Base-by-base conservation (phyloP, 2,888 invertebrate species). In the Melitaea athalia region DNA sequence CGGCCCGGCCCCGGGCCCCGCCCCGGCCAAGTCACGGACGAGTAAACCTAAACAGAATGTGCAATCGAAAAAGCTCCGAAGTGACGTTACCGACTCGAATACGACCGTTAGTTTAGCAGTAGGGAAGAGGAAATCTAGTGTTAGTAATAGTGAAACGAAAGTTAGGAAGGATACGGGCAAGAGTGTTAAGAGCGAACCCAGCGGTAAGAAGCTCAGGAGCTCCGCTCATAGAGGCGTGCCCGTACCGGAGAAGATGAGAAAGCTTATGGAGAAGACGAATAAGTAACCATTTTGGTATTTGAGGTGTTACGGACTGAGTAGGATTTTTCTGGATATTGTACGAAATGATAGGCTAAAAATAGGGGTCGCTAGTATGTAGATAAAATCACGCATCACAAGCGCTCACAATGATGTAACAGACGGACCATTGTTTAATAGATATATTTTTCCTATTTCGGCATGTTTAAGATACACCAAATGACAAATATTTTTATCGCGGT, bases 371-470 rank as follows among this genome's bases (percentile, higher is more conserved):
- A 86, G 87, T 77, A 76, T 74, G 76, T 83, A 81, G 81, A 85
- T 81, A 76, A 79, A 79, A 79, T 83, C 84, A 77, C 84, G 85
- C 86, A 83, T 83, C 83, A 79, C 83, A 78, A 81, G 80, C 75
- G 85, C 88, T 88, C 86, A 86, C 85, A 82, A 84, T 79, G 78
- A 83, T 53, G 89, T 80, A 89, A 89, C 89, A 78, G 75, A 84
- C 80, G 91, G 92, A 92, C 92, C 92, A 92, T 80, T 86, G 82
- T 85, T 83, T 81, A 81, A 86, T 87, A 88, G 78, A 85, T 84
- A 87, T 89, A 89, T 91, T 89, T 92, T 89, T 91, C 89, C 86
- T 88, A 77, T 75, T 85, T 84, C 81, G 83, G 81, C 81, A 79
- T 80, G 78, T 77, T 81, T 76, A 78, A 63, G 71, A 68, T 75